A percentile compares a stretch with the other conserved stretches of the same genome.
Conservation (phyloP, 2,797 vertebrate genomes). For the Acanthopagrus latus region DNA sequence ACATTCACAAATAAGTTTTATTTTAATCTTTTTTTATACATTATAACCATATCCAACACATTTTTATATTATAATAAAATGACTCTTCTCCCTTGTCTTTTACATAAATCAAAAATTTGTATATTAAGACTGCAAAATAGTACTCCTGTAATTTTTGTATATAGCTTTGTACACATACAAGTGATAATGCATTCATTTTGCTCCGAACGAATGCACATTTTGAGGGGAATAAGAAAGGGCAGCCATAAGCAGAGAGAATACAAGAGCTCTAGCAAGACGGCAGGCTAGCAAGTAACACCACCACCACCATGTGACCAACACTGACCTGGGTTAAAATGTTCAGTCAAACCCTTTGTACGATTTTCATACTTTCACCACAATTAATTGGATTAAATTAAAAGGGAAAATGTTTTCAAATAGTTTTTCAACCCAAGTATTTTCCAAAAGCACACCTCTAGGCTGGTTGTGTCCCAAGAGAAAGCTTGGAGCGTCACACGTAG, state of each 20-base stretch:
- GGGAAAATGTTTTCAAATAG: slow-evolving; percentile 42
- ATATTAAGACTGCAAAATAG: slow-evolving; percentile 88
- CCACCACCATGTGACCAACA: slow-evolving; percentile 73
- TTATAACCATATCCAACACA: slow-evolving; percentile 86
- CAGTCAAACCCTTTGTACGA: slow-evolving; percentile 50
- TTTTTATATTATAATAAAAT: slow-evolving; percentile 87
- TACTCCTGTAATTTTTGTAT: slow-evolving; percentile 82
- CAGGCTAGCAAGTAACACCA: slow-evolving; percentile 77
- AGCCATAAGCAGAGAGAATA: slow-evolving; percentile 82
- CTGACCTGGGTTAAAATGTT: slow-evolving; percentile 71
- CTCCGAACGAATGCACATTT: slow-evolving; percentile 75
- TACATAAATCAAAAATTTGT: slow-evolving; percentile 83
- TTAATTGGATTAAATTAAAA: slow-evolving; percentile 38
- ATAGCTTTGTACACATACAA: slow-evolving; percentile 84
- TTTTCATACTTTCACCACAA: slow-evolving; percentile 55
- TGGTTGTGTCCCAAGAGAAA: slow-evolving; percentile 57
- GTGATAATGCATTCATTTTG: slow-evolving; percentile 80
- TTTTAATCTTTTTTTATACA: slow-evolving; percentile 83
- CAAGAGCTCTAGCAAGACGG: slow-evolving; percentile 77
- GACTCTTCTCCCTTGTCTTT: slow-evolving; percentile 82
- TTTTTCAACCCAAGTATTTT: slow-evolving; percentile 59
- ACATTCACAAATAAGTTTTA: slow-evolving; percentile 88
- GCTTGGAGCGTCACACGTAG: slow-evolving; percentile 63
- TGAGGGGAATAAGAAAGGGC: slow-evolving; percentile 71
- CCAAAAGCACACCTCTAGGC: slow-evolving; percentile 53